phyloP scores from a whole-genome alignment of 2,888 invertebrate species.

The Pantelozetes paolii region DNA sequence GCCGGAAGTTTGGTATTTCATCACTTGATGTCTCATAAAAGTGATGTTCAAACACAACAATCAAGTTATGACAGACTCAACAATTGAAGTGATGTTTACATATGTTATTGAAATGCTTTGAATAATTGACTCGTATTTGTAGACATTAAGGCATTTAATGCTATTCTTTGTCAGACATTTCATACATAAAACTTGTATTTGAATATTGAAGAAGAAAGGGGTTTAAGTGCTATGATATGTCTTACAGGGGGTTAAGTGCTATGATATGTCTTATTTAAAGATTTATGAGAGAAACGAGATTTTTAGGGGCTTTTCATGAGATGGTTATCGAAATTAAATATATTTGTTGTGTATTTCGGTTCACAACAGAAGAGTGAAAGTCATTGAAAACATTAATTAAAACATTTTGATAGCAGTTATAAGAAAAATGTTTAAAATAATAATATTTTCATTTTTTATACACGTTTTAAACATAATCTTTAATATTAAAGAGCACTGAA shows the following conservation, averaged over 20 bases:
- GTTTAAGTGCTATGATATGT: not conserved
- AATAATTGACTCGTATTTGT: conserved; percentile 8
- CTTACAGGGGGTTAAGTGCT: too few relatives aligned
- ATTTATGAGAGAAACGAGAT: not conserved
- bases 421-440: not conserved
- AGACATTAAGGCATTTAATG: not conserved
- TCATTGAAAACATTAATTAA: conserved; percentile 7
- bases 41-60: conserved; percentile 17
- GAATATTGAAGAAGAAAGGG: not conserved
- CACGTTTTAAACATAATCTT: not conserved
- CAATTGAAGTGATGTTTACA: conserved; percentile 2
- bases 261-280: conserved; percentile 19
- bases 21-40: not conserved
- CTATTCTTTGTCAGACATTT: too few relatives aligned
- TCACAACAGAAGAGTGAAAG: not conserved
- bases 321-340: not conserved
- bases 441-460: too few relatives aligned
- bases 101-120: not conserved
- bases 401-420: not conserved
- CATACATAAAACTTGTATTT: too few relatives aligned
- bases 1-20: conserved; percentile 24
- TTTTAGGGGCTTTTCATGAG: not conserved
- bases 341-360: not conserved
- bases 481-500: too few relatives aligned
- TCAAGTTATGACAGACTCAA: conserved; percentile 23